Evolutionary conservation across 2,797 vertebrate genomes (phyloP).

Genomic region (Tachyglossus aculeatus): DNA sequence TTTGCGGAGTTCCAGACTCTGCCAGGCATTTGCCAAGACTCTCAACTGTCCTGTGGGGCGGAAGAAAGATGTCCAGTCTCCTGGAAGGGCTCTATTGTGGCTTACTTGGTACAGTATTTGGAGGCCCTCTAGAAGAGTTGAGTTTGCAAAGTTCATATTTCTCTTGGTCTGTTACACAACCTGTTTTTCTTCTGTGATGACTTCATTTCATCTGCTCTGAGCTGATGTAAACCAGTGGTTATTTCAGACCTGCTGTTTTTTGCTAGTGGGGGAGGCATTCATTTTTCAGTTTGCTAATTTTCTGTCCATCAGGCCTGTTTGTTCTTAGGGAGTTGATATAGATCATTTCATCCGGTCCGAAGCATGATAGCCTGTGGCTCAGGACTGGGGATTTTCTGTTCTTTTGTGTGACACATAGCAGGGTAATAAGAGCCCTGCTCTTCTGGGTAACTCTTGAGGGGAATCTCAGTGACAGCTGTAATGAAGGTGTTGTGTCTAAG

Average conservation of each 20-base stretch:
- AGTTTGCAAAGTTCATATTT: no score
- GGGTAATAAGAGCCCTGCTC: background rate
- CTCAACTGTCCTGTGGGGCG: background rate
- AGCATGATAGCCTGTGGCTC: background rate
- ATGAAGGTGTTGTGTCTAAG: conserved; percentile 39
- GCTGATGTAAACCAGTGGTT: background rate
- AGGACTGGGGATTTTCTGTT: background rate
- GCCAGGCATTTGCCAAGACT: background rate
- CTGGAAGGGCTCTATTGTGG: background rate
- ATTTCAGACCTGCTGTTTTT: background rate
- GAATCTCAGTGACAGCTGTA: conserved; percentile 16
- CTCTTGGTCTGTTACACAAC: background rate
- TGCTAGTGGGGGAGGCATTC: no score
- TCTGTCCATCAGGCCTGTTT: no score
- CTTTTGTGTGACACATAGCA: background rate
- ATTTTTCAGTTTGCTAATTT: no score
- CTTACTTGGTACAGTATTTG: background rate
- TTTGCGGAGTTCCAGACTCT: background rate
- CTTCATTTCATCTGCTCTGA: background rate
- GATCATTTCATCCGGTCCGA: no score
- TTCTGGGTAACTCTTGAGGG: background rate
- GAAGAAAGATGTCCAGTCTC: background rate
- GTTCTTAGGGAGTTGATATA: no score
- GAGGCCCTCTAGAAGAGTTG: background rate
- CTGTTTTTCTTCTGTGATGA: background rate